Evolutionary conservation across 2,113 vertebrate genomes (phyloP).

Genomic region (Phylloscopus whistleri): DNA sequence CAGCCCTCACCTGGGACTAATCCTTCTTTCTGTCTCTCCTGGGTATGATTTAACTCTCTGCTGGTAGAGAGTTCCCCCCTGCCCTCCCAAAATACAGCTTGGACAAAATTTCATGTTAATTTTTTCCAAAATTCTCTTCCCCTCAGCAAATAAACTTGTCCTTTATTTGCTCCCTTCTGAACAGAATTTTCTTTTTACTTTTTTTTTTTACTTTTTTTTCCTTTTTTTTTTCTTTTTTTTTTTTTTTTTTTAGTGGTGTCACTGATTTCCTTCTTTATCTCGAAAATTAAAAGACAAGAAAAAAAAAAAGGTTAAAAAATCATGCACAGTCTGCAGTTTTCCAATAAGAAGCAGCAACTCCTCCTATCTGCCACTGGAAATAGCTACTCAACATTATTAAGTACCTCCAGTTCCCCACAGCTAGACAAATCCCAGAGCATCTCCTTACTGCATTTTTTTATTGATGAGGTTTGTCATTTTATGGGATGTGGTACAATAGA

Average conservation of each 20-base stretch:
- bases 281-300: background rate
- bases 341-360: background rate
- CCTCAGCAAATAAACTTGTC: background rate
- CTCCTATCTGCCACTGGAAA: background rate
- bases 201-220: background rate
- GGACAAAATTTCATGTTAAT: background rate
- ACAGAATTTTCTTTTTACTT: background rate
- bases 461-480: slow-evolving; percentile 64
- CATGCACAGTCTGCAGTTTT: background rate
- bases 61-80: background rate
- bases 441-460: slow-evolving; percentile 45
- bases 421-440: slow-evolving; percentile 23
- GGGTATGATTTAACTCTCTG: background rate
- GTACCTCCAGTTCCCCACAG: slow-evolving; percentile 8
- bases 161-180: background rate
- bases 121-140: background rate
- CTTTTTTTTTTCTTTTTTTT: background rate
- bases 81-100: background rate
- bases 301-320: background rate
- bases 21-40: background rate
- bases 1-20: background rate
- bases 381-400: slow-evolving; percentile 15
- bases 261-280: background rate
- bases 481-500: slow-evolving; percentile 51
- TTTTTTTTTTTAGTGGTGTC: background rate